Evolutionary conservation across 1,140 invertebrate genomes (phyloP).

Genomic region (Caerostris darwini): DNA sequence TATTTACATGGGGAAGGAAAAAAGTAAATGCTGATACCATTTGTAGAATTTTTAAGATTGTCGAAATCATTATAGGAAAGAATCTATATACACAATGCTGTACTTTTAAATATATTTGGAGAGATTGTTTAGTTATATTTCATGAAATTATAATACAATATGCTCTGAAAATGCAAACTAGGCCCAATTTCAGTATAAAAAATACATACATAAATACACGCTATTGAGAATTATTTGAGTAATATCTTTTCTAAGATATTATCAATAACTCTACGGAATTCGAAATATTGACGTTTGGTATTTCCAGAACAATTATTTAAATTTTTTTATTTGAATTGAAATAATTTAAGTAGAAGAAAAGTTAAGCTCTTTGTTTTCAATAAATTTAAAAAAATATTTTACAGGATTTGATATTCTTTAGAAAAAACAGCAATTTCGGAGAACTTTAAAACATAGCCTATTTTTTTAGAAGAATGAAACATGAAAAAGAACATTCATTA

Average conservation of each 20-base stretch:
- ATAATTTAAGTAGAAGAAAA: too few species aligned
- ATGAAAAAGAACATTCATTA: slow-evolving; percentile 28
- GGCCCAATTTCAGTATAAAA: neutral
- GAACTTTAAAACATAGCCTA: slow-evolving; percentile 12
- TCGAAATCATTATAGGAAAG: neutral
- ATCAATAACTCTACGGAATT: slow-evolving; percentile 23
- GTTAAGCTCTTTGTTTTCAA: too few species aligned
- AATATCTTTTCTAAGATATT: slow-evolving; percentile 55
- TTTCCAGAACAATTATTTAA: neutral
- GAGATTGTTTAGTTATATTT: neutral
- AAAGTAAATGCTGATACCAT: slow-evolving; percentile 14
- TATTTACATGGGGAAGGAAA: slow-evolving; percentile 54
- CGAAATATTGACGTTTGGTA: slow-evolving; percentile 8
- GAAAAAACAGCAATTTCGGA: slow-evolving; percentile 15
- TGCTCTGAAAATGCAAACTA: slow-evolving; percentile 14
- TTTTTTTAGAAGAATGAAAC: slow-evolving; percentile 38
- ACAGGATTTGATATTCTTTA: too few species aligned
- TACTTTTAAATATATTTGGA: neutral
- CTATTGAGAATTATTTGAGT: slow-evolving; percentile 41
- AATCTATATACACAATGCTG: slow-evolving; percentile 6
- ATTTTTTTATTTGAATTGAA: neutral
- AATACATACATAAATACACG: neutral
- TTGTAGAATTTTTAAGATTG: neutral
- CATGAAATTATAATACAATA: slow-evolving; percentile 34
- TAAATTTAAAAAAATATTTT: neutral